A percentile compares a stretch with the other conserved stretches of the same genome.
Conservation (phyloP, 2,113 vertebrate genomes). For the Saiga tatarica region DNA sequence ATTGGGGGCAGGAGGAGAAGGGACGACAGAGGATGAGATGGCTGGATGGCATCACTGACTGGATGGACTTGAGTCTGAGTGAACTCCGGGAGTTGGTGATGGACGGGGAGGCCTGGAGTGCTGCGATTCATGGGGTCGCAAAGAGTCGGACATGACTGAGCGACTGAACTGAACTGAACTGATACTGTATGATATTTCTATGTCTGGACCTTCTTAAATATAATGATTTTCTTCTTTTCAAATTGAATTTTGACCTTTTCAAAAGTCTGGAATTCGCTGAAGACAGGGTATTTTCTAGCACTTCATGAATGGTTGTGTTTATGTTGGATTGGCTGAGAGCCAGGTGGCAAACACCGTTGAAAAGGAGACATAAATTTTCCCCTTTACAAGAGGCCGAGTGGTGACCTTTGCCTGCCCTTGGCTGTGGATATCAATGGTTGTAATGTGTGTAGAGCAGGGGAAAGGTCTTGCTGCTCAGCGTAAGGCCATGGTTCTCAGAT, state of each 20-base stretch:
- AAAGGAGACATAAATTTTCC: conserved; percentile 48
- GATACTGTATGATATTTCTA: background rate
- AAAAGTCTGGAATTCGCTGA: conserved; percentile 63
- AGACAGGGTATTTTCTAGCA: conserved; percentile 51
- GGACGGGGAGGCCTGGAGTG: too few species aligned
- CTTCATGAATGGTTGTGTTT: conserved; percentile 53
- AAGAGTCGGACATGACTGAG: too few species aligned
- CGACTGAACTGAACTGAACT: too few species aligned
- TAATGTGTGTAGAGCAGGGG: conserved; percentile 60
- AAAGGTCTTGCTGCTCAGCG: conserved; percentile 57
- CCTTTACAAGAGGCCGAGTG: conserved; percentile 19
- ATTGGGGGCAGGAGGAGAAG: too few species aligned
- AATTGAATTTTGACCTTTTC: conserved; percentile 67
- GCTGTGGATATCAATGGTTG: conserved; percentile 53
- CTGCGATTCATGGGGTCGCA: too few species aligned
- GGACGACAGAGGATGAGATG: fast-evolving
- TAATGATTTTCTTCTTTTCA: conserved; percentile 62
- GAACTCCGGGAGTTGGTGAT: too few species aligned
- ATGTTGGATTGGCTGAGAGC: conserved; percentile 45
- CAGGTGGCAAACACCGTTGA: background rate
- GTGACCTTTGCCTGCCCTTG: background rate
- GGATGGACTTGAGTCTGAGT: too few species aligned
- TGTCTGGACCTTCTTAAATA: conserved; percentile 21
- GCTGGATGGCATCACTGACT: too few species aligned
- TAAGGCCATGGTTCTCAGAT: conserved; percentile 40